phyloP scores from a whole-genome alignment of 2,888 invertebrate genomes.

The Dexiosoma caninum region DNA sequence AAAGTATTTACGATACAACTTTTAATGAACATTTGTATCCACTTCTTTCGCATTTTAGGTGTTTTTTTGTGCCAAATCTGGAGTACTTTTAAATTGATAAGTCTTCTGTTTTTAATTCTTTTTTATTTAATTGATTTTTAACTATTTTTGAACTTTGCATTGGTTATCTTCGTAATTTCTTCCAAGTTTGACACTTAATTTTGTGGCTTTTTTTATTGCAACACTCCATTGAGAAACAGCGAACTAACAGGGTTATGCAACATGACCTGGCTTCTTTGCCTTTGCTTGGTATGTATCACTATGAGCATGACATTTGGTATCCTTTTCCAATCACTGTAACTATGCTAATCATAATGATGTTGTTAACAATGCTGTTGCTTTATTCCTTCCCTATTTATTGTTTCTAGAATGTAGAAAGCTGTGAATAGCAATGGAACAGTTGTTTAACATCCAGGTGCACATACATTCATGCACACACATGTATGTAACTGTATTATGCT shows the following conservation, averaged over 20 bases:
- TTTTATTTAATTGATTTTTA: too few relatives aligned
- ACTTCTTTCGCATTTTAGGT: too few relatives aligned
- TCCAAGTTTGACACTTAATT: too few relatives aligned
- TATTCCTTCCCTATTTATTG: neutral
- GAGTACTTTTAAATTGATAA: too few relatives aligned
- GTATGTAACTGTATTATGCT: too few relatives aligned
- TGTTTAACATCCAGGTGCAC: neutral
- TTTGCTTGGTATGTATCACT: neutral
- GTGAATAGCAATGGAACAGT: neutral
- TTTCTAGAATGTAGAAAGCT: neutral
- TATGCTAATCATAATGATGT: constrained; percentile 28
- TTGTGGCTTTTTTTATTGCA: neutral
- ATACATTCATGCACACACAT: too few relatives aligned
- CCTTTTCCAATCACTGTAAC: constrained; percentile 32
- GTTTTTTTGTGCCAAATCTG: too few relatives aligned
- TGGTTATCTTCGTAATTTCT: too few relatives aligned
- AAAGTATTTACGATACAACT: too few relatives aligned
- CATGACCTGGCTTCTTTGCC: neutral
- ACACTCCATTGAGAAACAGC: neutral
- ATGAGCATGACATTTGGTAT: neutral
- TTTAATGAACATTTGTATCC: too few relatives aligned
- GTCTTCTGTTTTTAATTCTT: too few relatives aligned
- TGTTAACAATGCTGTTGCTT: constrained; percentile 3
- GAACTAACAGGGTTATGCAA: neutral
- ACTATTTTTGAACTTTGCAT: too few relatives aligned